Evolutionary conservation across 1,140 invertebrate genomes (phyloP), one percentile per base, ranked within the genome.

Genomic region (Adoxophyes honmai): DNA sequence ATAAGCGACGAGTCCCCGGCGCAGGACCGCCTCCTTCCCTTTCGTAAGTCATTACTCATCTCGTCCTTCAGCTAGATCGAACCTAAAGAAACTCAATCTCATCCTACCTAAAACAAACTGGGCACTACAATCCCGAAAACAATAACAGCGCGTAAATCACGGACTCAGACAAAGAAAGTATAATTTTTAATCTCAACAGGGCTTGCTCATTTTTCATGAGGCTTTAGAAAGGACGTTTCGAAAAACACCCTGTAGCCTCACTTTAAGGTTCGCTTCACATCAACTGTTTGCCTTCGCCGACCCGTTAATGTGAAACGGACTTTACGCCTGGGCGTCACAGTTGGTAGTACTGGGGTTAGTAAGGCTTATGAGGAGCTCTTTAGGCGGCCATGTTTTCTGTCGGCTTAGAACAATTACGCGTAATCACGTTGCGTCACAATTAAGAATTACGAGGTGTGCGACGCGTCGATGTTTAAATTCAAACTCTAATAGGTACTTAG

Each of bases 121-220:
- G 42, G 42, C 42, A 18, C 42, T 18, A 48, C 42, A 48, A 48
- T 48, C 37, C 14, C n/a, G 21, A 21, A 70, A 68, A 78, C 73
- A 78, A 81, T 75, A 68, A 63, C 57, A 59, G 6, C 65, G 16
- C 16, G 42, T 48, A 48, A 48, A 48, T 48, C 42, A 28, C 21
- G 16, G 21, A 15, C 16, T 28, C 21, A 28, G 16, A 48, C 42
- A 48, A 48, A 48, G 42, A 18, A 48, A 48, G 70, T 73, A 65
- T 78, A 78, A 79, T 81, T 82, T 85, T 85, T 79, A 85, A 85
- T 82, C 75, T 68, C 70, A 69, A 72, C 72, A 65, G 73, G 74
- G 75, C 74, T 74, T 75, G 79, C 66, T 85, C 78, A 81, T 85
- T 85, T 85, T 82, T 82, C 79, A 78, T 70, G 55, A 59, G 36